Evolutionary conservation across 2,797 vertebrate species (phyloP).

Genomic region (Apodemus agrarius): DNA sequence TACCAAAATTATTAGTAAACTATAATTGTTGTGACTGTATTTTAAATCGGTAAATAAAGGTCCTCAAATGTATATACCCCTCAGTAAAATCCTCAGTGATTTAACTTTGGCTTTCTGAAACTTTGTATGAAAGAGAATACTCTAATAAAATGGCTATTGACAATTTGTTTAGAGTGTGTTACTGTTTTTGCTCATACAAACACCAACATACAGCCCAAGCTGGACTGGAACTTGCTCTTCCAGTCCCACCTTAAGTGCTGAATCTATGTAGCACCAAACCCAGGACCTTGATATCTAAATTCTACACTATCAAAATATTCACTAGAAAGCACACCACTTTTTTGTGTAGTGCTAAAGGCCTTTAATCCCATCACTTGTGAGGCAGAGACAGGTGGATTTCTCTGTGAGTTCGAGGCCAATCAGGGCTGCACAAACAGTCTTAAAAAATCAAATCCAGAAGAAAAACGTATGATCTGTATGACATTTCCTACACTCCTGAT

Average conservation of each 20-base stretch:
- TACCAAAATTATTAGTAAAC: conserved; percentile 40
- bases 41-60: conserved; percentile 1
- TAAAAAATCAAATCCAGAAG: neutral
- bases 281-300: neutral
- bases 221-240: neutral
- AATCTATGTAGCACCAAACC: neutral
- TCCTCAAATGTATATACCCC: neutral
- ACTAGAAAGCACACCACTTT: neutral
- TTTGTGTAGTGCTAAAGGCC: too few species aligned
- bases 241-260: neutral
- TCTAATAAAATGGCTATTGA: neutral
- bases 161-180: neutral
- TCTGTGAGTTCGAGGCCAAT: neutral
- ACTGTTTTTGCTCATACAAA: neutral
- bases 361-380: neutral
- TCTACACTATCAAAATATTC: neutral
- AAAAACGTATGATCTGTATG: neutral
- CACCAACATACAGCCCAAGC: neutral
- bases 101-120: neutral
- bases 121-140: neutral
- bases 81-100: conserved; percentile 21
- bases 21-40: neutral
- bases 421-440: neutral
- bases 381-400: too few species aligned
- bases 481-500: conserved; percentile 2